Evolutionary conservation across 2,797 vertebrate genomes (phyloP), one percentile per base, ranked within the genome.

Genomic region (Acomys russatus): DNA sequence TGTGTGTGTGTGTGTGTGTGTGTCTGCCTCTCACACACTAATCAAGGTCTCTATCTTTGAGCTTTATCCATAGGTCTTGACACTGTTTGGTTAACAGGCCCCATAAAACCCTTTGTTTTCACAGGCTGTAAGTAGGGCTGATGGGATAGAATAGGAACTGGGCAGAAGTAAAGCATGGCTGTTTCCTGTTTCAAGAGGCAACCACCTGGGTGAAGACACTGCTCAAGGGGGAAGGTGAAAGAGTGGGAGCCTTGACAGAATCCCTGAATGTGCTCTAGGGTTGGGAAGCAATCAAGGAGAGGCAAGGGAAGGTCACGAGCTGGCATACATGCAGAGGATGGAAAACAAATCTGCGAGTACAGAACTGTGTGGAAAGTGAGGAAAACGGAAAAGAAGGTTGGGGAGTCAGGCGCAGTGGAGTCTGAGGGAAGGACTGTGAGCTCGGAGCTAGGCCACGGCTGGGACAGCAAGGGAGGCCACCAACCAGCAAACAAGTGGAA

Each of bases 331-430:
- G 12, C 28, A 15, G 9, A 64, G 30, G 63, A 71, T n/a, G 9
- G 38, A 87, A 90, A 94, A 25, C n/a, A 11, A 84, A 84, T 9
- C 15, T 14, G 18, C 88, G 33, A 74, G 30, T 3, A 2, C 17
- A 78, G 51, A 91, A 88, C 15, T 14, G 18, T 86, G 28, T 89
- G 74, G 63, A 88, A 96, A 82, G 70, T 10, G 88, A 78, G 23
- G 54, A 84, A 74, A 30, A 1, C 11, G 2, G 18, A 54, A 51
- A 80, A 15, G 25, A n/a, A 25, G 54, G 44, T 66, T 10, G 22
- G 30, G 78, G 28, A 28, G n/a, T 35, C 33, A 33, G n/a, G 49
- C 6, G 14, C 23, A 23, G 22, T 86, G 28, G 20, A 51, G 38
- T 4, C 51, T 61, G 22, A 71, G 54, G 20, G 28, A 73, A 59